Conservation (phyloP, 2,888 invertebrate species). For the Dascillus cervinus region DNA sequence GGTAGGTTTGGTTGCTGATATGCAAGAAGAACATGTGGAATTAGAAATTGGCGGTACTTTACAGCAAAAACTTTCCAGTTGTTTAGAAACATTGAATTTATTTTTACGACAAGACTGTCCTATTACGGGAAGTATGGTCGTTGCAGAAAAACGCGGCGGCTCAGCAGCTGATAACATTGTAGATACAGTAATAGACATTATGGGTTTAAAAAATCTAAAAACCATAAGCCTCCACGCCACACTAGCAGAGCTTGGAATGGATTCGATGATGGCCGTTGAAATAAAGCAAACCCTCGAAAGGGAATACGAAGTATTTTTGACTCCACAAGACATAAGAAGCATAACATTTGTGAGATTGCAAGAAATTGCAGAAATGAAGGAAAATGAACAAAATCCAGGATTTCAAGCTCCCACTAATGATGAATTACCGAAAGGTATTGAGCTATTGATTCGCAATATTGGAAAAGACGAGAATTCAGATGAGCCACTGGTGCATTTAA, state of each 20-base stretch:
- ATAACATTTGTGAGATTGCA: conserved; percentile 73
- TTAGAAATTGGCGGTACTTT: conserved; percentile 52
- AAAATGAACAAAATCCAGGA: conserved; percentile 42
- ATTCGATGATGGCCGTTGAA: conserved; percentile 95
- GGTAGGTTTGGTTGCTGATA: too few species aligned
- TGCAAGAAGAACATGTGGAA: conserved; percentile 13
- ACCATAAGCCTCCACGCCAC: conserved; percentile 62
- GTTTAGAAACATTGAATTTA: conserved; percentile 54
- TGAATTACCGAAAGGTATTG: conserved; percentile 40
- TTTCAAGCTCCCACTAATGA: conserved; percentile 5
- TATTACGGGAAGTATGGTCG: conserved; percentile 75
- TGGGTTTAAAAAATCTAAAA: too few species aligned
- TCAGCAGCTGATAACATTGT: conserved; percentile 59
- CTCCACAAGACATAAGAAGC: conserved; percentile 72
- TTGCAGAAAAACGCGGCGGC: conserved; percentile 70
- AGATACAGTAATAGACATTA: conserved; percentile 59
- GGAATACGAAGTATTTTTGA: too few species aligned
- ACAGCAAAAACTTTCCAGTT: conserved; percentile 59
- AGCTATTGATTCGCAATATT: conserved; percentile 52
- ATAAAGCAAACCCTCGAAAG: too few species aligned
- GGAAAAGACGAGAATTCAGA: conserved; percentile 52
- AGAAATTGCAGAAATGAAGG: too few species aligned
- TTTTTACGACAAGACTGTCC: conserved; percentile 61
- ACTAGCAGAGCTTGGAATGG: conserved; percentile 89
- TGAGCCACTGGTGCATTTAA: conserved; percentile 42